Percentiles rank a stretch among this genome's conserved stretches.
phyloP scores from a whole-genome alignment of 2,113 vertebrate genomes.

The Nymphicus hollandicus region DNA sequence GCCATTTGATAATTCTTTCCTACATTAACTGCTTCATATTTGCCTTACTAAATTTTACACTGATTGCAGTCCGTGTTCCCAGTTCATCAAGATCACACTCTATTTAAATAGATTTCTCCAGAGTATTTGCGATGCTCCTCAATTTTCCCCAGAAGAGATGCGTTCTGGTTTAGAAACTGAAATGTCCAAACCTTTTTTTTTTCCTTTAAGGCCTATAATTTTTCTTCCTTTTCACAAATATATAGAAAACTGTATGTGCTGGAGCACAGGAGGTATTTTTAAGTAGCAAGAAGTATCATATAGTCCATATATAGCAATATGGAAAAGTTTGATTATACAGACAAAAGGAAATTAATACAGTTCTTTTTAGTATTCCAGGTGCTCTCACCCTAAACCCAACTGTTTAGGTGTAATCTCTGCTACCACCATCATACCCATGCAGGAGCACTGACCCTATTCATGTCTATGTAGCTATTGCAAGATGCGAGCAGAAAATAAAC shows the following conservation, averaged over 20 bases:
- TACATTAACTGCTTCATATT: slow-evolving; percentile 12
- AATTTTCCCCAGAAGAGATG: slow-evolving; percentile 25
- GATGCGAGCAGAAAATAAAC: not conserved
- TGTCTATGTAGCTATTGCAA: not conserved
- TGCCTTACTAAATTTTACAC: slow-evolving; percentile 45
- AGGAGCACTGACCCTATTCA: not conserved
- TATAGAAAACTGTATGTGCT: not conserved
- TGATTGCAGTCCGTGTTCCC: not conserved
- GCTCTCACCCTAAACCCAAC: not conserved
- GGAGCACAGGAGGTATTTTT: not conserved
- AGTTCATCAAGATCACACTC: slow-evolving; percentile 51
- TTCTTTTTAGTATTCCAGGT: not conserved
- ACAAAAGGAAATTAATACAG: not conserved
- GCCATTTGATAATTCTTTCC: slow-evolving; percentile 10
- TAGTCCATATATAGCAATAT: not conserved
- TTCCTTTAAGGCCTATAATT: not conserved
- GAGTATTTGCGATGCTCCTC: slow-evolving; percentile 1
- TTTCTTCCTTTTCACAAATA: not conserved
- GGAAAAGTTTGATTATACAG: not conserved
- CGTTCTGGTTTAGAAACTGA: slow-evolving; percentile 35
- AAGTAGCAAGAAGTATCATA: not conserved
- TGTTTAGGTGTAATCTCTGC: not conserved
- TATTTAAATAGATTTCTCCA: slow-evolving; percentile 50
- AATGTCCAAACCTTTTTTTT: not conserved
- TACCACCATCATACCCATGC: not conserved